Conservation (phyloP, 2,888 invertebrate genomes). For the Neoascia interrupta region DNA sequence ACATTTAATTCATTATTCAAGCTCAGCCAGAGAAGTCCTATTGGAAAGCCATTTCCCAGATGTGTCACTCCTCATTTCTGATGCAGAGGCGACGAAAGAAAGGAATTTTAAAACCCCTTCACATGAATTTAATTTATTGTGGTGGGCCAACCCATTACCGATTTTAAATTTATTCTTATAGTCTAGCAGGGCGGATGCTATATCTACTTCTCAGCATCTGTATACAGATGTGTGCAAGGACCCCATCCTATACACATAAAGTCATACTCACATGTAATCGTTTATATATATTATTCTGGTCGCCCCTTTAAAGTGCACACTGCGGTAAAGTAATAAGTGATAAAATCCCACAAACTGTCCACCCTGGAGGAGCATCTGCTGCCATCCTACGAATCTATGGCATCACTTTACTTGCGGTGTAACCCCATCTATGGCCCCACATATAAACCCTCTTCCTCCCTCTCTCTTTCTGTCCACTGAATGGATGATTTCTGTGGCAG, state of each 20-base stretch:
- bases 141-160: conserved; percentile 63
- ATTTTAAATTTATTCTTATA: conserved; percentile 64
- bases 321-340: conserved; percentile 69
- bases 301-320: conserved; percentile 53
- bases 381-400: conserved; percentile 64
- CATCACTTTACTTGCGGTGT: conserved; percentile 68
- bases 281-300: not conserved
- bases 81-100: not conserved
- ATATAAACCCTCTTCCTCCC: no score
- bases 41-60: conserved; percentile 53
- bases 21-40: conserved; percentile 11
- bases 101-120: conserved; percentile 25
- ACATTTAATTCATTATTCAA: conserved; percentile 64
- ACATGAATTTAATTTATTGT: conserved; percentile 68
- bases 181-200: conserved; percentile 28
- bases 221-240: not conserved
- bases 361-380: conserved; percentile 64
- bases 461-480: not conserved
- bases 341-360: conserved; percentile 70
- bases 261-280: not conserved
- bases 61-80: conserved; percentile 50
- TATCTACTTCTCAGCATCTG: not conserved
- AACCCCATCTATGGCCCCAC: conserved; percentile 10
- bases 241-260: not conserved
- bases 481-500: conserved; percentile 66